These are phyloP conservation scores for Zingel zingel DNA, from an alignment of 2,113 vertebrate genomes.

Conservation along the genomic window DNA sequence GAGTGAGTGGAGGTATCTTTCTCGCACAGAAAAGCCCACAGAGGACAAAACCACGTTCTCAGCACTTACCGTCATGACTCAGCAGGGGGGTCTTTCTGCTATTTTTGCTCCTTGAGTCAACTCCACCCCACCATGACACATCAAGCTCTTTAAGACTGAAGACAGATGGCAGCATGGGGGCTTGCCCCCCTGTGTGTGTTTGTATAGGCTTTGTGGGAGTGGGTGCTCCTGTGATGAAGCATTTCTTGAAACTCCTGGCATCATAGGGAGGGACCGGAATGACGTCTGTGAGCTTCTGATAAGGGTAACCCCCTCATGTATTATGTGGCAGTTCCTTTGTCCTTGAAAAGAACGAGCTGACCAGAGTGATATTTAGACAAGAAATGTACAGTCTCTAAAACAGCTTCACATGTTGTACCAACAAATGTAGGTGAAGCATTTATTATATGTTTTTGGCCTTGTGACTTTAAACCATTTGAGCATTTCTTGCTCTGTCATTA, in stretches of 20 bases:
- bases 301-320: constrained; percentile 44
- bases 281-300: constrained; percentile 69
- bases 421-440: constrained; percentile 2
- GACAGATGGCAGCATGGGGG: constrained; percentile 58
- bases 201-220: constrained; percentile 45
- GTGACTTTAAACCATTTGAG: background rate
- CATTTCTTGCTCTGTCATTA: constrained; percentile 3
- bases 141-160: constrained; percentile 63
- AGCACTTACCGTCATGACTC: constrained; percentile 37
- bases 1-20: constrained; percentile 15
- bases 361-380: constrained; percentile 38
- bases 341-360: constrained; percentile 49
- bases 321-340: constrained; percentile 49
- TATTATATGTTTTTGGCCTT: constrained; percentile 11
- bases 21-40: constrained; percentile 52
- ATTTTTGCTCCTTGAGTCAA: constrained; percentile 43
- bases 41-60: constrained; percentile 22
- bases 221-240: constrained; percentile 69
- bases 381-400: constrained; percentile 8
- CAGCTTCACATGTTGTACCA: background rate
- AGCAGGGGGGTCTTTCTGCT: constrained; percentile 35
- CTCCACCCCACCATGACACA: constrained; percentile 45
- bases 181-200: constrained; percentile 16
- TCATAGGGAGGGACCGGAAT: constrained; percentile 45
- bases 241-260: constrained; percentile 54